Evolutionary conservation across 2,888 invertebrate species (phyloP).

Genomic region (Alcis repandata): DNA sequence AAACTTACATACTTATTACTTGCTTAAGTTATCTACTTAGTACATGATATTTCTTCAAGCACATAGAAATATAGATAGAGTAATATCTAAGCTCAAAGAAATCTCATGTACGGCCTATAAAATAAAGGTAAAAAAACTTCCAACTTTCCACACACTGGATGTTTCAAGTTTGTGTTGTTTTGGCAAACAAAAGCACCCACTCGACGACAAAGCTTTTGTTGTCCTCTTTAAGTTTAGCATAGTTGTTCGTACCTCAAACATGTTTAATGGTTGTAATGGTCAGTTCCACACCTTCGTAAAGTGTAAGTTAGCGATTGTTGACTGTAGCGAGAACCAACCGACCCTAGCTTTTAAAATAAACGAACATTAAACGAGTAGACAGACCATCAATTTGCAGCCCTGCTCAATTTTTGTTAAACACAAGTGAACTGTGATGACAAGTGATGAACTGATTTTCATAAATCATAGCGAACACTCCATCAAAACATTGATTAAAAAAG

Average conservation of each 20-base stretch:
- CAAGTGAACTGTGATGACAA: too few species aligned
- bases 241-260: neutral
- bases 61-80: too few species aligned
- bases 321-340: neutral
- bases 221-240: neutral
- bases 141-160: conserved; percentile 1
- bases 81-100: too few species aligned
- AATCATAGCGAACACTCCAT: too few species aligned
- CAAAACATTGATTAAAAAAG: too few species aligned
- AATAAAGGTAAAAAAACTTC: conserved; percentile 6
- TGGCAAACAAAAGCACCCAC: conserved; percentile 5
- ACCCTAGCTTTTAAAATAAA: neutral
- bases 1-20: too few species aligned
- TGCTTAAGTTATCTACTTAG: too few species aligned
- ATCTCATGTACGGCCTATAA: too few species aligned
- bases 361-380: neutral
- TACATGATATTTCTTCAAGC: too few species aligned
- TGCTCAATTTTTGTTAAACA: too few species aligned
- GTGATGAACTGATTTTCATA: too few species aligned
- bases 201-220: neutral
- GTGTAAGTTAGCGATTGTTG: neutral
- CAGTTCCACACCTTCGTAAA: conserved; percentile 1
- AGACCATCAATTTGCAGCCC: neutral
- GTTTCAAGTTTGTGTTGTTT: conserved; percentile 9
- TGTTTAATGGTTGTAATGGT: neutral